These are phyloP conservation scores for Neoitamus cyanurus DNA, from an alignment of 2,888 invertebrate genomes.

Conservation along the genomic window DNA sequence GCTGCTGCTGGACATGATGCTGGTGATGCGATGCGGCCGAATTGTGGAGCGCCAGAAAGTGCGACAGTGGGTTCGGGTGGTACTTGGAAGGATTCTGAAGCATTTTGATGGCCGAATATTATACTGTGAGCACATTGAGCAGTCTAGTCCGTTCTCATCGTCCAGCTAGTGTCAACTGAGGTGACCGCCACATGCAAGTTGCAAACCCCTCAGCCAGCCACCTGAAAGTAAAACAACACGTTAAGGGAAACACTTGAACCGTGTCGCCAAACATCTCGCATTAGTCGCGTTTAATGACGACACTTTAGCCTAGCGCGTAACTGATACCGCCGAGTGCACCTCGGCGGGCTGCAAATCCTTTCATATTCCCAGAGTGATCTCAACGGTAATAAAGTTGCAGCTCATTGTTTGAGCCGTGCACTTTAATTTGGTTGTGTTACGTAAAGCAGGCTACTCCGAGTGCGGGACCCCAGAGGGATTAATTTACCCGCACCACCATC, in stretches of 20 bases:
- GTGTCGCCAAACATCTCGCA: constrained; percentile 9
- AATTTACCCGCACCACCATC: constrained; percentile 51
- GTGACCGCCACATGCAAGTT: background rate
- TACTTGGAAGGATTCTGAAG: constrained; percentile 67
- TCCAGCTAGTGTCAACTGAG: constrained; percentile 2
- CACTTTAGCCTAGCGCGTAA: constrained; percentile 4
- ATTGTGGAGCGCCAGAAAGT: constrained; percentile 66
- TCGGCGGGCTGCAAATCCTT: background rate
- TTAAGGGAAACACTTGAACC: constrained; percentile 20
- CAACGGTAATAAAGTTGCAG: constrained; percentile 43
- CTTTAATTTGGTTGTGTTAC: constrained; percentile 48
- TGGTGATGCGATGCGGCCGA: constrained; percentile 53
- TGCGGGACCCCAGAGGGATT: constrained; percentile 39
- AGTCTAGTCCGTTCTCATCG: constrained; percentile 9
- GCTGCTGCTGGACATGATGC: constrained; percentile 51
- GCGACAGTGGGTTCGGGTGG: constrained; percentile 66
- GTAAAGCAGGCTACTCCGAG: constrained; percentile 20
- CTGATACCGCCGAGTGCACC: constrained; percentile 15
- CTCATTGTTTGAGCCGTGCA: constrained; percentile 42
- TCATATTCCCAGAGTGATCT: background rate
- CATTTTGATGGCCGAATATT: constrained; percentile 57
- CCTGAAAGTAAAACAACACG: background rate
- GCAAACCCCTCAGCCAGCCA: background rate
- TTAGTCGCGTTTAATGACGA: constrained; percentile 2
- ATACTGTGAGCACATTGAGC: background rate